phyloP scores from a whole-genome alignment of 1,140 invertebrate genomes.

The Drosophila carrolli region DNA sequence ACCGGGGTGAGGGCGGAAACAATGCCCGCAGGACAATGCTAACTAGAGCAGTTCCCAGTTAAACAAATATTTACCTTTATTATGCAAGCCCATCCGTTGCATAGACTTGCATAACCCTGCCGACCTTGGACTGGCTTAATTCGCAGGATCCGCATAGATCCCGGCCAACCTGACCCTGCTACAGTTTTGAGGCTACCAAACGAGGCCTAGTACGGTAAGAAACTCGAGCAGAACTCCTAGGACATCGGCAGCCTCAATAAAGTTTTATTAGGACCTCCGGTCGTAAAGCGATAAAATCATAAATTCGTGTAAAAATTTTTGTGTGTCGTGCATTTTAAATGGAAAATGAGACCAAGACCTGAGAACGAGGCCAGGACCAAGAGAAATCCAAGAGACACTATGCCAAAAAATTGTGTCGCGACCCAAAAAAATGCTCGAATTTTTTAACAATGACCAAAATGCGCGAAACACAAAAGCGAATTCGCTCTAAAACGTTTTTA shows the following conservation, averaged over 20 bases:
- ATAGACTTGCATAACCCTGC: slow-evolving; percentile 76
- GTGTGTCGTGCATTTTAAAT: slow-evolving; percentile 68
- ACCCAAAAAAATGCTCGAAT: slow-evolving; percentile 76
- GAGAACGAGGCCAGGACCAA: slow-evolving; percentile 42
- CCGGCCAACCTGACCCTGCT: slow-evolving; percentile 51
- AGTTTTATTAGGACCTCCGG: slow-evolving; percentile 67
- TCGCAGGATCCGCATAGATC: slow-evolving; percentile 29
- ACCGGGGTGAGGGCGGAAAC: slow-evolving; percentile 46
- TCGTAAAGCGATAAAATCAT: slow-evolving; percentile 80
- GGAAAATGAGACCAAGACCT: slow-evolving; percentile 60
- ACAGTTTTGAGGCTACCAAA: slow-evolving; percentile 75
- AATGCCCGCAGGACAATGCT: slow-evolving; percentile 52
- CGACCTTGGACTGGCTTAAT: slow-evolving; percentile 54
- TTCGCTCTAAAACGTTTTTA: slow-evolving; percentile 77
- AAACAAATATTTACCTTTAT: slow-evolving; percentile 69
- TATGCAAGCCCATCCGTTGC: slow-evolving; percentile 77
- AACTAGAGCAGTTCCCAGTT: slow-evolving; percentile 77
- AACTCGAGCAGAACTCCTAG: slow-evolving; percentile 63
- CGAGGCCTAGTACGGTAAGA: slow-evolving; percentile 57
- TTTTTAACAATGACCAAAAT: slow-evolving; percentile 80
- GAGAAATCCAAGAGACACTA: slow-evolving; percentile 13
- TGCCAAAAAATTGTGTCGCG: slow-evolving; percentile 72
- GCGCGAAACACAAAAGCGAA: slow-evolving; percentile 49
- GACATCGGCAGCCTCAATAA: slow-evolving; percentile 61
- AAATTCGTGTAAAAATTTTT: slow-evolving; percentile 72